Percentiles rank a stretch among this genome's conserved stretches.
Evolutionary conservation across 2,888 invertebrate species (phyloP).

Genomic region (Drosophila longiperda): DNA sequence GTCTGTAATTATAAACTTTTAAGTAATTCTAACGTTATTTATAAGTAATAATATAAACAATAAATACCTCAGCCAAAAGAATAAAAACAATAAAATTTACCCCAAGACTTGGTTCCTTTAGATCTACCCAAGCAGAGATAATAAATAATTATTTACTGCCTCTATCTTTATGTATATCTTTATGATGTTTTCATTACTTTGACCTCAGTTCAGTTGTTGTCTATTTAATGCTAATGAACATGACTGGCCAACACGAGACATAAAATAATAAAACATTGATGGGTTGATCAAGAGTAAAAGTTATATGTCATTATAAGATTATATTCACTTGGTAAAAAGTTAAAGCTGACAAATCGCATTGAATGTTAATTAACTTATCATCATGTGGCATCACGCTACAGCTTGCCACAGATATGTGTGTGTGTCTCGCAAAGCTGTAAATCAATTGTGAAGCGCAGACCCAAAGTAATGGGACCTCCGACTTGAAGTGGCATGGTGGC

Average conservation of each 20-base stretch:
- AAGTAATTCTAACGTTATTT: neutral
- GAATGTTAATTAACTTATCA: slow-evolving; percentile 65
- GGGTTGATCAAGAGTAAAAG: slow-evolving; percentile 59
- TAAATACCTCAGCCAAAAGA: neutral
- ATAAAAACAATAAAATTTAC: neutral
- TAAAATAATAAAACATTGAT: slow-evolving; percentile 59
- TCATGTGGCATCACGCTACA: slow-evolving; percentile 31
- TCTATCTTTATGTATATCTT: neutral
- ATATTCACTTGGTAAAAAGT: slow-evolving; percentile 54
- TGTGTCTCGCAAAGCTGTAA: slow-evolving; percentile 42
- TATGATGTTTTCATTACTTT: slow-evolving; percentile 61
- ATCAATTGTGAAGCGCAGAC: slow-evolving; percentile 48
- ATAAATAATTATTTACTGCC: slow-evolving; percentile 17
- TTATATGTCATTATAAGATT: slow-evolving; percentile 40
- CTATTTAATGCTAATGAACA: slow-evolving; percentile 63
- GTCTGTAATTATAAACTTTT: neutral
- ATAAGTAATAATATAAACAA: neutral
- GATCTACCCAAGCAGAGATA: neutral
- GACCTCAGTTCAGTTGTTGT: slow-evolving; percentile 64
- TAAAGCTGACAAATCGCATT: slow-evolving; percentile 37
- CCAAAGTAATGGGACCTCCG: slow-evolving; percentile 2
- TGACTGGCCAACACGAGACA: slow-evolving; percentile 50
- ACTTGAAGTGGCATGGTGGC: slow-evolving; percentile 40
- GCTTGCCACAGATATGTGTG: slow-evolving; percentile 14
- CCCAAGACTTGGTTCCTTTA: neutral